Evolutionary conservation across 2,797 vertebrate species (phyloP).

Genomic region (Melanotaenia pygmaea): DNA sequence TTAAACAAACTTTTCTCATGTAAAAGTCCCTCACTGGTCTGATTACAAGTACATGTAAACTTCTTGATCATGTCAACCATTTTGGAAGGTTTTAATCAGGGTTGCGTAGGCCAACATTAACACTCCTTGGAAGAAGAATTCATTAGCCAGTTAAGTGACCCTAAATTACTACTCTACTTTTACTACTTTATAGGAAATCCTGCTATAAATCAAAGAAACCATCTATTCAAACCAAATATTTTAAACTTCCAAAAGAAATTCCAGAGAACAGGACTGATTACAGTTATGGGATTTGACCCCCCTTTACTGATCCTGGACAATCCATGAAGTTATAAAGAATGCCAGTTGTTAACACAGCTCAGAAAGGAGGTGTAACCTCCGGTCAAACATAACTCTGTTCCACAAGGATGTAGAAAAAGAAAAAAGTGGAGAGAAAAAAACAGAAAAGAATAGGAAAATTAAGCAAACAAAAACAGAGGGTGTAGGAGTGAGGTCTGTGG

Average conservation of each 20-base stretch:
- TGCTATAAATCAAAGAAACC: background rate
- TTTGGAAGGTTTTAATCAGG: background rate
- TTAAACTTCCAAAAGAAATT: conserved; percentile 33
- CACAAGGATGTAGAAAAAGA: conserved; percentile 33
- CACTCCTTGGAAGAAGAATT: background rate
- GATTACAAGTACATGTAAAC: too few relatives aligned
- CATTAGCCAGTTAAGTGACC: background rate
- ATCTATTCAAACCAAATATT: background rate
- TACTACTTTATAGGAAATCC: background rate
- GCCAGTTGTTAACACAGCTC: conserved; percentile 27
- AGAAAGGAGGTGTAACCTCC: conserved; percentile 30
- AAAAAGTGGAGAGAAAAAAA: conserved; percentile 16
- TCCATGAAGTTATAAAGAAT: conserved; percentile 11
- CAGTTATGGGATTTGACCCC: conserved; percentile 27
- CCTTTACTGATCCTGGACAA: conserved; percentile 20
- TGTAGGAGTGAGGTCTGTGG: conserved; percentile 44
- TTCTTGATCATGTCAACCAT: too few relatives aligned
- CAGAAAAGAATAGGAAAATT: conserved; percentile 39
- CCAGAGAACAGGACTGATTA: conserved; percentile 2
- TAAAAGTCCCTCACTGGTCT: too few relatives aligned
- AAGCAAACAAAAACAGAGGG: conserved; percentile 46
- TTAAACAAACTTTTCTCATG: too few relatives aligned
- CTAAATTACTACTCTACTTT: too few relatives aligned
- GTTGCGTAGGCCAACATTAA: background rate
- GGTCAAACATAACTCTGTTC: conserved; percentile 16